Evolutionary conservation across 2,797 vertebrate species (phyloP), one percentile per base, ranked within the genome.

Genomic region (Darevskia nairensis): DNA sequence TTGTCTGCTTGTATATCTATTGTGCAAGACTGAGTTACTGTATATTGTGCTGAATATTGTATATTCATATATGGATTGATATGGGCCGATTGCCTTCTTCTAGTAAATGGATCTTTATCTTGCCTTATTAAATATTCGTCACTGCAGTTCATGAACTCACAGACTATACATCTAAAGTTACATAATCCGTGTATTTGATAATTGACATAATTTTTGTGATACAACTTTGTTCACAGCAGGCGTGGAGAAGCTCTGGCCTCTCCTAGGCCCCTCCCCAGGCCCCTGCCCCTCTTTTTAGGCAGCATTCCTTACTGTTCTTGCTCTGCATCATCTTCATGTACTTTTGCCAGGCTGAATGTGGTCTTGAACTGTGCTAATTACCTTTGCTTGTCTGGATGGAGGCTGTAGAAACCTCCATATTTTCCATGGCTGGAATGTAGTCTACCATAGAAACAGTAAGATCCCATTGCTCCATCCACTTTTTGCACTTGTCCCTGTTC

Each of bases 1-100:
- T 89, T 89, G 93, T 94, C 90, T 95, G 75, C 69, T 4, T 75
- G 82, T 88, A 25, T 79, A 93, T 90, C n/a, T 7, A 29, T 10
- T 92, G 74, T 89, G 76, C 86, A 90, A 93, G 82, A 82, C n/a
- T 41, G 41, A 35, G 13, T 41, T 81, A 15, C 80, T 87, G 17
- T 75, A 0, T 21, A 46, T 19, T 78, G 80, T 84, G 59, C 89
- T 55, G 46, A 5, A 23, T 71, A 6, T 23, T 90, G 86, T 6
- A 86, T 89, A 3, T 0, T 39, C n/a, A 29, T 35, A 69, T 86
- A 69, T 44, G 68, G 50, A 69, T 59, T 55, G 44, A 68, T 32
- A 29, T 13, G 17, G 15, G 55, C 46, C n/a, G 32, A 13, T 81
- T 77, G 75, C 55, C 76, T 90, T 91, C 6, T 41, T 19, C 27